Evolutionary conservation across 2,113 vertebrate genomes (phyloP), one percentile per base, ranked within the genome.

Genomic region (Anas platyrhynchos): DNA sequence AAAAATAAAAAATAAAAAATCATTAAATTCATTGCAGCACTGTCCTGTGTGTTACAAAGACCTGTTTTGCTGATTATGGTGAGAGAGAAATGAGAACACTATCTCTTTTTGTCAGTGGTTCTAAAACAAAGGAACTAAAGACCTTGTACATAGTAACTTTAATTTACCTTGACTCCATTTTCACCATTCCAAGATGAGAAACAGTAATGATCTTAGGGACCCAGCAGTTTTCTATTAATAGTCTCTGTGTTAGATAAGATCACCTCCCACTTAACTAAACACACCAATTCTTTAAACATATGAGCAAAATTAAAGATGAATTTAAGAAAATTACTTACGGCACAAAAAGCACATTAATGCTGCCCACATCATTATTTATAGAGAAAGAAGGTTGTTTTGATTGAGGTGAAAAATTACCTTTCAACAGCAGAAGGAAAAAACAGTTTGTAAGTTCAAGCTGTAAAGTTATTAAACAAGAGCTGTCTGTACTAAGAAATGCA

Each of bases 371-470:
- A 71, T 71, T 89, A 80, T 54, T 95, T 81, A 75, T 44, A 78
- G 44, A 84, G 52, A 91, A n/a, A 67, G 36, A 54, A 81, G 32
- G 58, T 84, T 88, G 73, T 79, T 89, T 36, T 77, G 82, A 18
- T 65, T 58, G 22, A 83, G 56, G 55, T 91, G 86, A 95, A 34
- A 91, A 76, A 95, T 66, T 86, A 72, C 69, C 41, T 65, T 91
- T 91, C 62, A 50, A 82, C 1, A 7, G 69, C 20, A 73, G 74
- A 83, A 89, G 68, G 13, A 77, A 94, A 87, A 32, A 77, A 56
- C 7, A 86, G 66, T 94, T 95, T 91, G 81, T 3, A 72, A 69
- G 26, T 84, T 88, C 73, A 89, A 61, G 54, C 41, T 78, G 71
- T 85, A 94, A 91, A 93, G 29, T 62, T 68, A 88, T 67, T 89